Evolutionary conservation across 2,888 invertebrate genomes (phyloP).

Genomic region (Frankliniella intonsa): DNA sequence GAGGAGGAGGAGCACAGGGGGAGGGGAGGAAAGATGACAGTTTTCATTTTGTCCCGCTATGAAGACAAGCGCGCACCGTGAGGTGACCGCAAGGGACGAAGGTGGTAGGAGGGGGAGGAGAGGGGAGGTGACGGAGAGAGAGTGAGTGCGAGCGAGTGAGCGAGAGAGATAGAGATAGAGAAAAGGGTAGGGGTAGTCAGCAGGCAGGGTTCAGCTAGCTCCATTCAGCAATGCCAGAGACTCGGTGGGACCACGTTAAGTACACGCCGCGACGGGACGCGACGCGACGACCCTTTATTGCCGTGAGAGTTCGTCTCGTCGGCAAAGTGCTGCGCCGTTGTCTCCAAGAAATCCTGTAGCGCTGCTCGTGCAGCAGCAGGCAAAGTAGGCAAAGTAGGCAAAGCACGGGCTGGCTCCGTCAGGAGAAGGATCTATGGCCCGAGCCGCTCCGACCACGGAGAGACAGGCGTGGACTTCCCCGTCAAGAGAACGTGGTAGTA

Average conservation of each 20-base stretch:
- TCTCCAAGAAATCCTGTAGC: no score
- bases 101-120: not conserved
- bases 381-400: not conserved
- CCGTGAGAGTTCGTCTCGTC: no score
- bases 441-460: no score
- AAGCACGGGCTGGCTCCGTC: no score
- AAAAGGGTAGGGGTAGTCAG: not conserved
- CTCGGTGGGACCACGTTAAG: no score
- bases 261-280: no score
- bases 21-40: conserved; percentile 4
- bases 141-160: not conserved
- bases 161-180: no score
- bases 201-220: not conserved
- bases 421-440: no score
- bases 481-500: no score
- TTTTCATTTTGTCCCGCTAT: conserved; percentile 25
- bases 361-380: not conserved
- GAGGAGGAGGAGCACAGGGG: not conserved
- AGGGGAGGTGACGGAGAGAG: not conserved
- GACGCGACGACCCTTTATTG: no score
- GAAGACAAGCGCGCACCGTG: not conserved
- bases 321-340: no score
- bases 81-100: not conserved
- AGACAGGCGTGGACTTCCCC: no score
- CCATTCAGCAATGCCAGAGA: not conserved